phyloP scores from a whole-genome alignment of 2,888 invertebrate genomes.

The Tipula vernalis region DNA sequence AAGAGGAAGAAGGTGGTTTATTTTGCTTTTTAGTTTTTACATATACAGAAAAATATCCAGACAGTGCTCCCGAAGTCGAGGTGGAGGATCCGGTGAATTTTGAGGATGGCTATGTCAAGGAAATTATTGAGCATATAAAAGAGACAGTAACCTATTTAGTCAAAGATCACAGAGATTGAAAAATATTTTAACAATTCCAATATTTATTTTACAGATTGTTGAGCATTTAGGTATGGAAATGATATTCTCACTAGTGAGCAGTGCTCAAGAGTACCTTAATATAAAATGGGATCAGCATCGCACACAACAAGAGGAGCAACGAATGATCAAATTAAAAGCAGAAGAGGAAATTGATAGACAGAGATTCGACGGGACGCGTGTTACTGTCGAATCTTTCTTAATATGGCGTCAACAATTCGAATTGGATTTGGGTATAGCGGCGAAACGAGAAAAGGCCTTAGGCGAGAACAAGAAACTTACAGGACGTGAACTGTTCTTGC shows the following conservation, averaged over 20 bases:
- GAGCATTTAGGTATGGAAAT: conserved; percentile 95
- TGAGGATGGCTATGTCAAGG: conserved; percentile 50
- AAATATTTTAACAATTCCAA: neutral
- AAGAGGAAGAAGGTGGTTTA: conserved; percentile 56
- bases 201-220: conserved; percentile 43
- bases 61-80: conserved; percentile 69
- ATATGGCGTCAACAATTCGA: conserved; percentile 92
- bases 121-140: conserved; percentile 51
- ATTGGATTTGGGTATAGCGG: conserved; percentile 66
- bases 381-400: conserved; percentile 89
- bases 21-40: conserved; percentile 68
- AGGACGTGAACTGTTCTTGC: conserved; percentile 86
- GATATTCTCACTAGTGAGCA: conserved; percentile 90
- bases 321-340: conserved; percentile 51
- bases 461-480: conserved; percentile 73
- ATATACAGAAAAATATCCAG: conserved; percentile 80
- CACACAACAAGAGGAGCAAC: conserved; percentile 44
- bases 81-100: conserved; percentile 67
- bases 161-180: neutral
- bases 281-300: conserved; percentile 69
- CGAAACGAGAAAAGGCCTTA: conserved; percentile 55
- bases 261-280: conserved; percentile 87
- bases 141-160: conserved; percentile 42
- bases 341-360: conserved; percentile 76
- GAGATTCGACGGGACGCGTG: conserved; percentile 91